These are phyloP conservation scores for Eilema griseolum DNA, from an alignment of 2,888 invertebrate species.

Conservation along the genomic window DNA sequence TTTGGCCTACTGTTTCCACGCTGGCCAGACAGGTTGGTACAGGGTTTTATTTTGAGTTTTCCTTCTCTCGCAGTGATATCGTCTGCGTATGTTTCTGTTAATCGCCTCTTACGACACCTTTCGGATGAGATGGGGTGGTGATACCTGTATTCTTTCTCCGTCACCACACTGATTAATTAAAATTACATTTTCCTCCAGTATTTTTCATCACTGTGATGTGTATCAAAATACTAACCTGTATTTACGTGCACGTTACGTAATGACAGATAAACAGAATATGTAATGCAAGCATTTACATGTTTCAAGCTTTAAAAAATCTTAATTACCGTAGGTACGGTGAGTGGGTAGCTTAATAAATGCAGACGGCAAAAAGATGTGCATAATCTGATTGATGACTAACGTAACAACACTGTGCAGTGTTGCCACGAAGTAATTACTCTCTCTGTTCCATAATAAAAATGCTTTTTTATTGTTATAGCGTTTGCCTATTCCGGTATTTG, in stretches of 20 bases:
- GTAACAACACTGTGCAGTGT: slow-evolving; percentile 23
- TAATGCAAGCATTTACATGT: slow-evolving; percentile 17
- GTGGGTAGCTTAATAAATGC: slow-evolving; percentile 22
- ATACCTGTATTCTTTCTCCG: too few species aligned
- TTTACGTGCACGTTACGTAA: slow-evolving; percentile 14
- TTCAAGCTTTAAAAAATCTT: slow-evolving; percentile 21
- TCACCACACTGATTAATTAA: too few species aligned
- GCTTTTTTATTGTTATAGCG: slow-evolving; percentile 22
- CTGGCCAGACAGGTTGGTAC: too few species aligned
- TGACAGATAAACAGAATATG: slow-evolving; percentile 23
- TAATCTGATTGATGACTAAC: slow-evolving; percentile 22
- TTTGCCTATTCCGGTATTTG: slow-evolving; percentile 21
- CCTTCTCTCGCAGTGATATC: too few species aligned
- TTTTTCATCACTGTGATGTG: neutral
- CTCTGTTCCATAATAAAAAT: slow-evolving; percentile 16
- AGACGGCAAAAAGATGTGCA: slow-evolving; percentile 26
- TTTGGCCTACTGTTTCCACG: too few species aligned
- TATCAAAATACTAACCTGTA: slow-evolving; percentile 6
- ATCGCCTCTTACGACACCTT: too few species aligned
- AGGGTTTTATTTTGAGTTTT: too few species aligned
- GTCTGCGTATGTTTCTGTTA: too few species aligned
- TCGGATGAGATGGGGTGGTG: too few species aligned
- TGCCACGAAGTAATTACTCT: slow-evolving; percentile 18
- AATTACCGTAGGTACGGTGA: slow-evolving; percentile 22
- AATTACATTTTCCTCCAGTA: neutral